Evolutionary conservation across 2,113 vertebrate genomes (phyloP).

Genomic region (Thalassarche chlororhynchos): DNA sequence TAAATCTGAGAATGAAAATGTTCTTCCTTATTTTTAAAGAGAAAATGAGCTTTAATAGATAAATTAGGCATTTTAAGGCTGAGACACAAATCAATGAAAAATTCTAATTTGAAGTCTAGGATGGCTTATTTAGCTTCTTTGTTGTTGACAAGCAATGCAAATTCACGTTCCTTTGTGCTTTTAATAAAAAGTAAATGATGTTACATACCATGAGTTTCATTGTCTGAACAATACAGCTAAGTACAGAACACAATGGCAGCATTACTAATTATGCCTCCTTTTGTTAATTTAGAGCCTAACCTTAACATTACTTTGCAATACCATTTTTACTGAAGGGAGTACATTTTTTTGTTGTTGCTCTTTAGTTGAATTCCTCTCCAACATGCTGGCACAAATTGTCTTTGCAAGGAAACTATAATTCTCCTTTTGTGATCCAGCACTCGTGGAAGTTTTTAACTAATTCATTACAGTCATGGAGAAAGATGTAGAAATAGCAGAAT

Average conservation of each 20-base stretch:
- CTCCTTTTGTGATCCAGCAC: background rate
- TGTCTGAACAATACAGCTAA: background rate
- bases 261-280: constrained; percentile 5
- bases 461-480: background rate
- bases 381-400: background rate
- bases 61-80: background rate
- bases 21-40: background rate
- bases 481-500: background rate
- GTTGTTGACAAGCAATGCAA: background rate
- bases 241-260: background rate
- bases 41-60: constrained; percentile 6
- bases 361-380: background rate
- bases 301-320: background rate
- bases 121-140: background rate
- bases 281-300: background rate
- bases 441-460: constrained; percentile 32
- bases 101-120: background rate
- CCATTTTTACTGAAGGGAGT: background rate
- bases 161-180: background rate
- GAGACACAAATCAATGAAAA: constrained; percentile 5
- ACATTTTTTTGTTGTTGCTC: background rate
- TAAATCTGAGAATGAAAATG: background rate
- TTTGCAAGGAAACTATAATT: background rate
- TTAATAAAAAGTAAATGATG: background rate
- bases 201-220: background rate